A percentile compares a stretch with the other conserved stretches of the same genome.
Evolutionary conservation across 2,113 vertebrate genomes (phyloP).

Genomic region (Caranx melampygus): DNA sequence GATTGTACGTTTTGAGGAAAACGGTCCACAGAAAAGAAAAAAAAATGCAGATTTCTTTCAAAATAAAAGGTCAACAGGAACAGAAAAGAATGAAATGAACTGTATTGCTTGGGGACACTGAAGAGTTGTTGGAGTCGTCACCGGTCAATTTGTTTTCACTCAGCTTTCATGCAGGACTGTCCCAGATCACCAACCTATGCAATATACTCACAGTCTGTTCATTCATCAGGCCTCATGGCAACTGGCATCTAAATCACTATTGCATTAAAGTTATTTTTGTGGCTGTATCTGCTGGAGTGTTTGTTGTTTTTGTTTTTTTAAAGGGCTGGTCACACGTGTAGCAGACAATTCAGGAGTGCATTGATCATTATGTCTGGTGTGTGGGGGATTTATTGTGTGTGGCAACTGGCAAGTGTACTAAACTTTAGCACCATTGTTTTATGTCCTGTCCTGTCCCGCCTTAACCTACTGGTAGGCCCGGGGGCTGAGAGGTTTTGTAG

Average conservation of each 20-base stretch:
- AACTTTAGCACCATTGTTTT: too few species aligned
- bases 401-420: too few species aligned
- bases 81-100: constrained; percentile 31
- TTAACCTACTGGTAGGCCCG: too few species aligned
- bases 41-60: constrained; percentile 10
- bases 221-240: constrained; percentile 49
- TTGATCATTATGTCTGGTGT: background rate
- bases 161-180: constrained; percentile 59
- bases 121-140: constrained; percentile 27
- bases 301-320: constrained; percentile 7
- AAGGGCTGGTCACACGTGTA: background rate
- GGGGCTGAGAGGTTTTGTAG: too few species aligned
- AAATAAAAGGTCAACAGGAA: constrained; percentile 24
- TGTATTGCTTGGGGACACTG: constrained; percentile 28
- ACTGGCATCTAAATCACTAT: constrained; percentile 66
- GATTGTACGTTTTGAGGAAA: constrained; percentile 9
- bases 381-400: background rate
- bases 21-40: background rate
- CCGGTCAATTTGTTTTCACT: constrained; percentile 48
- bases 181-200: constrained; percentile 78
- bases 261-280: constrained; percentile 75
- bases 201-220: constrained; percentile 70
- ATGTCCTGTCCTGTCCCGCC: too few species aligned
- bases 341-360: background rate
- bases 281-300: constrained; percentile 58